Conservation (phyloP, 2,797 vertebrate genomes). For the Ctenopoma multispine region DNA sequence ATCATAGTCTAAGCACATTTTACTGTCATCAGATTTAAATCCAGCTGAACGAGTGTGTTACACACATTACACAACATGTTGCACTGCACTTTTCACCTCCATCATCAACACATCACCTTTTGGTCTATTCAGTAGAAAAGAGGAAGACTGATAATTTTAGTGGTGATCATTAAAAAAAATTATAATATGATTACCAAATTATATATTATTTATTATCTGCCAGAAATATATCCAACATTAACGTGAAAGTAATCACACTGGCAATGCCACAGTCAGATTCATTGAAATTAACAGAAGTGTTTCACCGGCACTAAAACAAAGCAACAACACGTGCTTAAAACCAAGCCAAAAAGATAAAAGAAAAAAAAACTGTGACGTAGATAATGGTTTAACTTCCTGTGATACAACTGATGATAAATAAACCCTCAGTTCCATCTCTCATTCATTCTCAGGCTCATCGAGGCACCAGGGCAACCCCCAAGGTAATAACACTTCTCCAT, state of each 20-base stretch:
- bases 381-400: slow-evolving; percentile 53
- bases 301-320: background rate
- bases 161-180: background rate
- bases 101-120: background rate
- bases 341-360: slow-evolving; percentile 2
- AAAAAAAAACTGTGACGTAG: slow-evolving; percentile 18
- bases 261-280: background rate
- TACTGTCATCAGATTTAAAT: background rate
- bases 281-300: background rate
- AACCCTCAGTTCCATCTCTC: slow-evolving; percentile 41
- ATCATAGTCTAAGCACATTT: no score
- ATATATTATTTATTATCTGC: background rate
- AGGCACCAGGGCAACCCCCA: slow-evolving; percentile 36
- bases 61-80: background rate
- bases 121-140: background rate
- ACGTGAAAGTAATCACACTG: background rate
- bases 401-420: slow-evolving; percentile 34
- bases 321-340: background rate
- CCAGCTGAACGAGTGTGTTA: background rate
- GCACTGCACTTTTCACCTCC: background rate
- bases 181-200: background rate
- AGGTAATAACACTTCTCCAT: slow-evolving; percentile 51
- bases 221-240: background rate
- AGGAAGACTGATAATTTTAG: background rate
- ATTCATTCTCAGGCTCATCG: slow-evolving; percentile 48